Evolutionary conservation across 2,797 vertebrate species (phyloP), one percentile per base, ranked within the genome.

Genomic region (Vireo griseus): DNA sequence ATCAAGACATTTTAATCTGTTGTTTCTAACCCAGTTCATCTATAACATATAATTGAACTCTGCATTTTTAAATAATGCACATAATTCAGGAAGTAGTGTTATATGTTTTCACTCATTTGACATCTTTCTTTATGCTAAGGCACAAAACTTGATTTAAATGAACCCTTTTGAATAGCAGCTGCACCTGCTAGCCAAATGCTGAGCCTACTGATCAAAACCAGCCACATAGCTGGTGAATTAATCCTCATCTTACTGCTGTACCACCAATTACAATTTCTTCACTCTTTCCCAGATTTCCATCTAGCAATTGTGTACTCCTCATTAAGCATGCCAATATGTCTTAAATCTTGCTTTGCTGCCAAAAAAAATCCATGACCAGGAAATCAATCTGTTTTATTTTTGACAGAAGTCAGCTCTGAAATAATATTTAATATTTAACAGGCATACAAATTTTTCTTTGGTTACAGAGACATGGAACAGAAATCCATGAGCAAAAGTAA

Each of bases 261-360:
- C n/a, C 83, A 84, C 73, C 66, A 73, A 73, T 84, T 93, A 84
- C 51, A 78, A 29, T 78, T 88, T 93, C 44, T 73, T 83, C 37
- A 35, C 51, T 92, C 62, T 92, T 92, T 86, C 79, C 47, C 40
- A 55, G 50, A 86, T 90, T 88, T 90, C 47, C 62, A 84, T 93
- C 55, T 75, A 92, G 66, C 55, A 90, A 66, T 93, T 96, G 62
- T 78, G 55, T 92, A 52, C 10, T 45, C 33, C 9, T 90, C 82
- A 78, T 95, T 94, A 91, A 95, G 66, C 83, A 69, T 92, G 80
- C 83, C 91, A 86, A 5, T 86, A 84, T 59, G 66, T 92, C 88
- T 86, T 86, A 84, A 88, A 66, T 93, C n/a, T n/a, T 81, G 55
- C 69, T 88, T 95, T 88, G 62, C 76, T 88, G 66, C 85, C 85